Evolutionary conservation across 2,113 vertebrate genomes (phyloP).

Genomic region (Nematolebias whitei): DNA sequence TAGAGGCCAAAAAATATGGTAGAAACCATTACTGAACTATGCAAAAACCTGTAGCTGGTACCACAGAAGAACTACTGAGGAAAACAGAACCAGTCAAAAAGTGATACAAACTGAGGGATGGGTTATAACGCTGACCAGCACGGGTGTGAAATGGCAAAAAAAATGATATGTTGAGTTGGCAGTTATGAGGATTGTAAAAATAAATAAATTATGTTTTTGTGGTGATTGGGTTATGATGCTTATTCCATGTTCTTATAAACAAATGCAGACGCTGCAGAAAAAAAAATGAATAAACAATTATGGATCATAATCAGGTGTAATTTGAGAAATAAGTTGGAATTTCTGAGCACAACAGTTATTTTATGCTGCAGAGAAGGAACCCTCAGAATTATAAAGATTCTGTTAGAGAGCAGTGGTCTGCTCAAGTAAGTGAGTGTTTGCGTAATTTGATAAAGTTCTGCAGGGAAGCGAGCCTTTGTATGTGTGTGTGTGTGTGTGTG

Average conservation of each 20-base stretch:
- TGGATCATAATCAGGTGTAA: neutral
- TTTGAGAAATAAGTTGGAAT: too few relatives aligned
- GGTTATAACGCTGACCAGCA: conserved; percentile 24
- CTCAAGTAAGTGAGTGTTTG: conserved; percentile 24
- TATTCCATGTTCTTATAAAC: conserved; percentile 58
- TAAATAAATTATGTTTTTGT: conserved; percentile 43
- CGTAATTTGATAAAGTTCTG: conserved; percentile 48
- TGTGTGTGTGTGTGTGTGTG: neutral
- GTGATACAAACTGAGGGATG: too few relatives aligned
- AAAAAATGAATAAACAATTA: conserved; percentile 16
- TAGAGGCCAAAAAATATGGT: too few relatives aligned
- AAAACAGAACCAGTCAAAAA: too few relatives aligned
- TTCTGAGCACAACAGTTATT: neutral
- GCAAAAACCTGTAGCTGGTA: conserved; percentile 70
- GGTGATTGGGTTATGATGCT: conserved; percentile 67
- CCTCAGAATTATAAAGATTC: neutral
- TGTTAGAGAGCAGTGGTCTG: conserved; percentile 21
- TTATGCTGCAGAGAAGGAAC: neutral
- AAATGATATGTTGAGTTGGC: conserved; percentile 32
- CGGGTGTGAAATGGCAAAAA: conserved; percentile 39
- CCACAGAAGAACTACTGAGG: conserved; percentile 71
- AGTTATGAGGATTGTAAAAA: conserved; percentile 33
- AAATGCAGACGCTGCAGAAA: neutral
- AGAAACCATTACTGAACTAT: conserved; percentile 62
- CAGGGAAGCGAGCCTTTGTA: conserved; percentile 11